Conservation (phyloP, 1,140 invertebrate species). For the Drosophila kurseongensis region DNA sequence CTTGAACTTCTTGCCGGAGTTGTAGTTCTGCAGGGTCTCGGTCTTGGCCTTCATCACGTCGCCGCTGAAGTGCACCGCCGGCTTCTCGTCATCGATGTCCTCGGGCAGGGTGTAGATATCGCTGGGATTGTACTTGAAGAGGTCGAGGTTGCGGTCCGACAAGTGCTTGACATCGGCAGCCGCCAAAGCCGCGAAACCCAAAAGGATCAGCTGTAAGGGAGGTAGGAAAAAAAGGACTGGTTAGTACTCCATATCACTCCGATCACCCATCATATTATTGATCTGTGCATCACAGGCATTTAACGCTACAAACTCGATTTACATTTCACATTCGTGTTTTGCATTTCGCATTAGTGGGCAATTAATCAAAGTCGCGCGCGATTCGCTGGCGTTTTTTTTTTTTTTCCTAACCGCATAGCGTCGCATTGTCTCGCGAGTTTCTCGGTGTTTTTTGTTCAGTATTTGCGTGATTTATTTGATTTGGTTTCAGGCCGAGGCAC, state of each 20-base stretch:
- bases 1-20: constrained; percentile 81
- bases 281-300: constrained; percentile 2
- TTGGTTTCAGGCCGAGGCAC: constrained; percentile 25
- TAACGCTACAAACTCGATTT: constrained; percentile 17
- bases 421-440: constrained; percentile 60
- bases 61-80: constrained; percentile 72
- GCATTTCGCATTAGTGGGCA: constrained; percentile 43
- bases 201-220: constrained; percentile 52
- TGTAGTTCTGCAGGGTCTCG: constrained; percentile 72
- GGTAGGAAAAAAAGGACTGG: background rate
- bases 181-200: constrained; percentile 65
- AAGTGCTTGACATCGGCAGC: constrained; percentile 75
- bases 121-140: constrained; percentile 82
- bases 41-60: constrained; percentile 83
- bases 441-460: constrained; percentile 11
- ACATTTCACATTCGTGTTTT: constrained; percentile 7
- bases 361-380: constrained; percentile 76
- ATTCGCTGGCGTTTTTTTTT: constrained; percentile 39
- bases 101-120: constrained; percentile 81
- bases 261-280: background rate
- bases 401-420: constrained; percentile 18
- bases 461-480: constrained; percentile 49
- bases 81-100: constrained; percentile 83
- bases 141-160: constrained; percentile 75
- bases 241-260: background rate